Percentiles rank a stretch among this genome's conserved stretches.
phyloP scores from a whole-genome alignment of 2,797 vertebrate species.

The Podargus strigoides region DNA sequence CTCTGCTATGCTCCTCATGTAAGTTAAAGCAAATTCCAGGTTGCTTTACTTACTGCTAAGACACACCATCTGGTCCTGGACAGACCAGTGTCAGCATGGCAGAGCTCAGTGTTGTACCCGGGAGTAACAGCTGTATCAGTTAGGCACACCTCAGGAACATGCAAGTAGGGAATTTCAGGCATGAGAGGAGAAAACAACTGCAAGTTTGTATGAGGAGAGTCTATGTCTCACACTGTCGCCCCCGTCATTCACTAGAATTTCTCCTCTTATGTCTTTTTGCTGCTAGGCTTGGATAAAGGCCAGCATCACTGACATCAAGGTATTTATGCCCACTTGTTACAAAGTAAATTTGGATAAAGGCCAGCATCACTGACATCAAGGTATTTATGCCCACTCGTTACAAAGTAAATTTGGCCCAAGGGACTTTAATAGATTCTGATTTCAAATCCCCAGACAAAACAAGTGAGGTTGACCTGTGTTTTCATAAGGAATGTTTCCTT shows the following conservation, averaged over 20 bases:
- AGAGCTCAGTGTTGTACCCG: accelerated
- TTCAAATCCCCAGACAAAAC: not conserved
- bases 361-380: accelerated
- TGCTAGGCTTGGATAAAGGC: not conserved
- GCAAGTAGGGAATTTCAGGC: not conserved
- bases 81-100: not conserved
- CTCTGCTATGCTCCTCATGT: not conserved
- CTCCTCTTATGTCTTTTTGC: not conserved
- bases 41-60: not conserved
- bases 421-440: not conserved
- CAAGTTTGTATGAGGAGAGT: accelerated
- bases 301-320: accelerated
- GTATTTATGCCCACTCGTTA: not conserved
- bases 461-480: not conserved
- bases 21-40: not conserved
- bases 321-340: not conserved
- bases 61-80: accelerated
- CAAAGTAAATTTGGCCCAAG: not conserved
- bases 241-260: not conserved
- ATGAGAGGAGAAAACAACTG: not conserved
- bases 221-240: accelerated
- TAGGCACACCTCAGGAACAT: not conserved
- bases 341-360: not conserved
- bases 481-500: not conserved
- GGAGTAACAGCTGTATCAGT: not conserved